Conservation (phyloP, 2,888 invertebrate species). For the Papilio protenor region DNA sequence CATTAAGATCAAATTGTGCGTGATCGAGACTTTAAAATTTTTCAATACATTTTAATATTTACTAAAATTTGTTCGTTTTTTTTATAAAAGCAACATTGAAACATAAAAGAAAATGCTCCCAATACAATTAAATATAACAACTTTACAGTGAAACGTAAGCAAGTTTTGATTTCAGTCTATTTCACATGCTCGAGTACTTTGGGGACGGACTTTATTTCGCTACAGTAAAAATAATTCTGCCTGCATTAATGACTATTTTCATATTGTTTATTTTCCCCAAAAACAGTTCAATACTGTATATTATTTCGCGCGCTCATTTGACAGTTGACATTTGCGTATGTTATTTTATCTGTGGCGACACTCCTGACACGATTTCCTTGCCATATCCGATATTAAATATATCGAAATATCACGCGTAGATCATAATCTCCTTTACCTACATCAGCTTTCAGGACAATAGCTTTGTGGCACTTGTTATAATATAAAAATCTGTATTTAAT, state of each 20-base stretch:
- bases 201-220: slow-evolving; percentile 66
- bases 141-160: slow-evolving; percentile 4
- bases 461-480: slow-evolving; percentile 72
- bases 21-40: slow-evolving; percentile 50
- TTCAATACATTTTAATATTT: background rate
- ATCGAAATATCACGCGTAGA: slow-evolving; percentile 39
- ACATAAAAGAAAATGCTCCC: slow-evolving; percentile 2
- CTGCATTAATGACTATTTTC: slow-evolving; percentile 43
- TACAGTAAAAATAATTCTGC: slow-evolving; percentile 46
- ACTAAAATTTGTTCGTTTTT: background rate
- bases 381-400: slow-evolving; percentile 36
- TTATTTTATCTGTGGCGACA: slow-evolving; percentile 20
- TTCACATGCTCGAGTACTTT: slow-evolving; percentile 60
- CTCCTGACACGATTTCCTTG: slow-evolving; percentile 4
- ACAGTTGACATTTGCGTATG: slow-evolving; percentile 32
- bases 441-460: slow-evolving; percentile 50
- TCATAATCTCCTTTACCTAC: slow-evolving; percentile 37
- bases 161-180: slow-evolving; percentile 44
- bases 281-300: background rate
- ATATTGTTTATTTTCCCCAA: background rate
- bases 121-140: background rate
- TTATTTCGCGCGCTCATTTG: slow-evolving; percentile 28
- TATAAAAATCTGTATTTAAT: slow-evolving; percentile 72
- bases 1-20: slow-evolving; percentile 72
- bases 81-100: background rate